Evolutionary conservation across 2,797 vertebrate species (phyloP).

Genomic region (Calcarius lapponicus): DNA sequence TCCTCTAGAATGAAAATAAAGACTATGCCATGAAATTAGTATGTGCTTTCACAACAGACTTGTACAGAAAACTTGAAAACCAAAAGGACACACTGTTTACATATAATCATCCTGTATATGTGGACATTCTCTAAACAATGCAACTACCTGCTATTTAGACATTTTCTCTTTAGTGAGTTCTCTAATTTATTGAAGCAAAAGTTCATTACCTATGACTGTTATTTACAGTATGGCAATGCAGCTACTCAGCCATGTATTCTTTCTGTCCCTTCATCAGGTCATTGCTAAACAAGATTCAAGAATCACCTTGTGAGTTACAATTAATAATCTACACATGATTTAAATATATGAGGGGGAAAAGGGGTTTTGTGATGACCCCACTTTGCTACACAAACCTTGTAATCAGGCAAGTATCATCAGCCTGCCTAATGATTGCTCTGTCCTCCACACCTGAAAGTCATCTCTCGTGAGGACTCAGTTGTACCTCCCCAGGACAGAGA

Average conservation of each 20-base stretch:
- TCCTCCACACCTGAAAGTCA: not conserved
- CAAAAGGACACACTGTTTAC: not conserved
- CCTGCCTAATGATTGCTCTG: not conserved
- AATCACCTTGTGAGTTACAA: not conserved
- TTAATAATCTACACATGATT: not conserved
- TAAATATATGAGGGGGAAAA: not conserved
- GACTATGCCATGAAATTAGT: not conserved
- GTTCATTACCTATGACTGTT: not conserved
- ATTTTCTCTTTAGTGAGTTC: not conserved
- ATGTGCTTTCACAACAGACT: not conserved
- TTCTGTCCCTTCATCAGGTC: not conserved
- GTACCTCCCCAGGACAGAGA: not conserved
- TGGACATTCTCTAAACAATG: not conserved
- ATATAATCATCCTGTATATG: not conserved
- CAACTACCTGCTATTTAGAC: not conserved
- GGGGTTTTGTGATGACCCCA: not conserved
- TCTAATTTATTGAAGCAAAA: not conserved
- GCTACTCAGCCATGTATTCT: not conserved
- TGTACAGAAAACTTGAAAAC: not conserved
- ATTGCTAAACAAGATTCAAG: not conserved
- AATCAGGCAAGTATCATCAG: not conserved
- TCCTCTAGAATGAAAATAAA: not conserved
- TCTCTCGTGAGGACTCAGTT: accelerated
- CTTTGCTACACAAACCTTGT: not conserved
- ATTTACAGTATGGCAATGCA: not conserved